Evolutionary conservation across 1,140 invertebrate species (phyloP).

Genomic region (Berghia stephanieae): DNA sequence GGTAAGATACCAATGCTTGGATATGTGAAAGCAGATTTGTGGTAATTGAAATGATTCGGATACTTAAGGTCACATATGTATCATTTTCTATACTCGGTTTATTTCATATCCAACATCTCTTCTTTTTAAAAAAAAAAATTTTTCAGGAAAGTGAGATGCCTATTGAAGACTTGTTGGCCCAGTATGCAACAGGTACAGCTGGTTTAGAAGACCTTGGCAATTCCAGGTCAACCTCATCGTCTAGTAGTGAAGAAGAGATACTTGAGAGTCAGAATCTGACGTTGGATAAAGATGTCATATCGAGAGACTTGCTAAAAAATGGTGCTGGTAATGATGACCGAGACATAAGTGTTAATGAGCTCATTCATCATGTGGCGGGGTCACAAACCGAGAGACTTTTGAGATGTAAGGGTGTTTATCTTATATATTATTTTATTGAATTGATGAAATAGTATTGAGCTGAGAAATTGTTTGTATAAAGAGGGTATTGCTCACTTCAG

Average conservation of each 20-base stretch:
- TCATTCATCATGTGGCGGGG: conserved; percentile 60
- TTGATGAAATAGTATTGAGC: not conserved
- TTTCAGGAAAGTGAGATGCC: conserved; percentile 84
- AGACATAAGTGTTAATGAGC: conserved; percentile 61
- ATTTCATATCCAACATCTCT: no score
- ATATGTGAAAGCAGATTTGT: no score
- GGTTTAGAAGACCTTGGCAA: conserved; percentile 69
- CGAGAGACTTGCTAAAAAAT: conserved; percentile 60
- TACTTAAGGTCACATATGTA: no score
- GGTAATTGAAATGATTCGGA: no score
- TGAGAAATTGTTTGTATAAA: no score
- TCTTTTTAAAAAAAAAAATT: no score
- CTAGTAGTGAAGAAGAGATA: conserved; percentile 70
- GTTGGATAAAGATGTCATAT: conserved; percentile 68
- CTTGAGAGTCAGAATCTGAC: conserved; percentile 69
- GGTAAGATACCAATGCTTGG: no score
- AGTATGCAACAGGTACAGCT: conserved; percentile 76
- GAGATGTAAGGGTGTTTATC: conserved; percentile 63
- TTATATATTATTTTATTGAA: not conserved
- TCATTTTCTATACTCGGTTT: no score
- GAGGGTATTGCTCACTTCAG: no score
- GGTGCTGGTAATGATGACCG: conserved; percentile 62
- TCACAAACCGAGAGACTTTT: conserved; percentile 66
- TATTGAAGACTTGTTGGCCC: conserved; percentile 87
- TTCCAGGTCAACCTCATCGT: conserved; percentile 53